Conservation (phyloP, 2,888 invertebrate genomes). For the Torymus auratus region DNA sequence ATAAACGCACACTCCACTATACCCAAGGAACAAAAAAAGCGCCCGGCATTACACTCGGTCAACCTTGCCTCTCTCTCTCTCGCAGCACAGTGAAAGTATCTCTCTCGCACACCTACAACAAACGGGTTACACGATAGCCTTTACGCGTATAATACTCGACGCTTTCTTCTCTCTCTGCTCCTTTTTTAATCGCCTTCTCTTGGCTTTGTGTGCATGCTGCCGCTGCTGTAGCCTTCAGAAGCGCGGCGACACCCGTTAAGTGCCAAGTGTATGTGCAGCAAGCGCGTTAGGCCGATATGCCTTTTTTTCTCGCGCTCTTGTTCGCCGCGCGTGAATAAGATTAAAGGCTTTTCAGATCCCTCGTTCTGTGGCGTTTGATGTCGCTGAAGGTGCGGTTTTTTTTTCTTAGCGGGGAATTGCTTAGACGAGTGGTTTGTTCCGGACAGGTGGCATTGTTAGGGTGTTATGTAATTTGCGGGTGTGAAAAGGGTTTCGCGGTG, state of each 20-base stretch:
- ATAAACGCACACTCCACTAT: no score
- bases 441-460: no score
- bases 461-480: no score
- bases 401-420: no score
- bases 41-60: background rate
- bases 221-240: slow-evolving; percentile 11
- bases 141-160: background rate
- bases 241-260: background rate
- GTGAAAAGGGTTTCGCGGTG: no score
- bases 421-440: no score
- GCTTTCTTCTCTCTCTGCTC: slow-evolving; percentile 5
- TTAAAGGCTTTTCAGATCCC: background rate
- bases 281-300: background rate
- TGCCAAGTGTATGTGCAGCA: slow-evolving; percentile 11
- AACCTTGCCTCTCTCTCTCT: slow-evolving; percentile 5
- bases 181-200: background rate
- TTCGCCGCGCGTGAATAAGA: background rate
- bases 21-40: background rate
- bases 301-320: background rate
- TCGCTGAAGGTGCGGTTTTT: no score
- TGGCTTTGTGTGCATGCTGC: background rate
- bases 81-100: slow-evolving; percentile 32
- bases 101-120: background rate
- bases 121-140: no score
- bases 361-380: no score